Evolutionary conservation across 2,888 invertebrate genomes (phyloP).

Genomic region (Rhamphomyia laevipes): DNA sequence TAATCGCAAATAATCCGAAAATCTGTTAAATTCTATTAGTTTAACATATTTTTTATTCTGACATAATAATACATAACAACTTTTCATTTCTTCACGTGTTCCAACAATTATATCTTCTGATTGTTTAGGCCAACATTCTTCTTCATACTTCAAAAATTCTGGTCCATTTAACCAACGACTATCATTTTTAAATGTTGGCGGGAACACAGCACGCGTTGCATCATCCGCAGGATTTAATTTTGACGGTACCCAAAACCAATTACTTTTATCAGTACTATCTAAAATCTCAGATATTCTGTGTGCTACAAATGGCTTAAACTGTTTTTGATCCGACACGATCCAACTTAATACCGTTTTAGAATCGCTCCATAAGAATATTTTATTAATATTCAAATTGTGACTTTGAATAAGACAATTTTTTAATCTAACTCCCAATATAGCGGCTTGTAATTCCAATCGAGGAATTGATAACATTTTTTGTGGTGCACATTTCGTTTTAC

Average conservation of each 20-base stretch:
- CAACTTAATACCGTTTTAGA: slow-evolving; percentile 11
- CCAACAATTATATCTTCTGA: background rate
- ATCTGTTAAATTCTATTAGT: slow-evolving; percentile 2
- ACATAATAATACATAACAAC: background rate
- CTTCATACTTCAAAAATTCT: slow-evolving; percentile 4
- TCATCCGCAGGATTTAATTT: slow-evolving; percentile 18
- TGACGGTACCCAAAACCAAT: slow-evolving; percentile 20
- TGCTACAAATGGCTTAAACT: slow-evolving; percentile 18
- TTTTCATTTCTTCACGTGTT: slow-evolving; percentile 7
- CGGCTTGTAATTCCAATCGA: slow-evolving; percentile 10
- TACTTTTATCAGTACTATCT: slow-evolving; percentile 5
- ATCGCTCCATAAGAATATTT: slow-evolving; percentile 11
- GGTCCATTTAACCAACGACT: slow-evolving; percentile 11
- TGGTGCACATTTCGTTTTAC: slow-evolving; percentile 8
- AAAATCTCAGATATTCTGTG: slow-evolving; percentile 18
- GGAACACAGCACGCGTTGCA: slow-evolving; percentile 13
- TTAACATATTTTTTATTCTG: background rate
- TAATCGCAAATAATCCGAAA: slow-evolving; percentile 8
- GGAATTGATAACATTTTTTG: slow-evolving; percentile 8
- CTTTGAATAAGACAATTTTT: slow-evolving; percentile 2
- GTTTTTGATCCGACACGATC: slow-evolving; percentile 11
- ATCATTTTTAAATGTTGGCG: slow-evolving; percentile 6
- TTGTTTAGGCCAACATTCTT: slow-evolving; percentile 5
- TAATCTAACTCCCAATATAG: slow-evolving; percentile 8
- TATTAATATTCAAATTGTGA: slow-evolving; percentile 4